These are phyloP conservation scores for Epizoanthus ramosus DNA, from an alignment of 92 coral and sea anemone species.

Conservation along the genomic window DNA sequence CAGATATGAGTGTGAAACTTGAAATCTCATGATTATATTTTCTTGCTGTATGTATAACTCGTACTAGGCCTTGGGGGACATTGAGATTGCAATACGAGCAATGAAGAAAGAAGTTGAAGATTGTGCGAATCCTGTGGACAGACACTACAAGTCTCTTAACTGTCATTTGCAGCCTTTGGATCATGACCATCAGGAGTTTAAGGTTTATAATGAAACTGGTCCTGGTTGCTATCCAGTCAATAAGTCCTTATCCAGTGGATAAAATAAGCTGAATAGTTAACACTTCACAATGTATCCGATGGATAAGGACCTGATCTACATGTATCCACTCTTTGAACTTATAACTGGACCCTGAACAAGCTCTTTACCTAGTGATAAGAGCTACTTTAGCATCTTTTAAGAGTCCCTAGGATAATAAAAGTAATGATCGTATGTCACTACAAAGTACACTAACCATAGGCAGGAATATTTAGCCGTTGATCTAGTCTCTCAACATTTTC, in stretches of 20 bases:
- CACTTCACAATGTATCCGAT: too few relatives aligned
- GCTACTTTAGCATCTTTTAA: too few relatives aligned
- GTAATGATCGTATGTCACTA: too few relatives aligned
- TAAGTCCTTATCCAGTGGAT: neutral
- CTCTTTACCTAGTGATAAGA: too few relatives aligned
- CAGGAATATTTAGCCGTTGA: too few relatives aligned
- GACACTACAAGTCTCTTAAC: constrained; percentile 84
- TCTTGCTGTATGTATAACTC: neutral
- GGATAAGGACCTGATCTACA: too few relatives aligned
- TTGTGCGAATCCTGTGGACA: constrained; percentile 82
- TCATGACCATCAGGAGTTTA: constrained; percentile 75
- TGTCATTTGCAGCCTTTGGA: constrained; percentile 81
- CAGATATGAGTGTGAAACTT: neutral
- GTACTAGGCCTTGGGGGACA: constrained; percentile 90
- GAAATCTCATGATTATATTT: neutral
- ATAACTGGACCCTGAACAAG: neutral
- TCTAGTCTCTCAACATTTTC: too few relatives aligned
- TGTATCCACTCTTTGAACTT: too few relatives aligned
- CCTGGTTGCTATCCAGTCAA: too few relatives aligned
- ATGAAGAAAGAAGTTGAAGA: constrained; percentile 76
- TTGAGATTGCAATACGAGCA: constrained; percentile 90
- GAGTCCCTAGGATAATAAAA: too few relatives aligned
- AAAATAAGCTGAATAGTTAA: neutral
- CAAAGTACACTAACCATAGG: too few relatives aligned
- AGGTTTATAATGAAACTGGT: constrained; percentile 51